These are phyloP conservation scores for Ruditapes philippinarum DNA, from an alignment of 1,140 invertebrate genomes.

Conservation along the genomic window DNA sequence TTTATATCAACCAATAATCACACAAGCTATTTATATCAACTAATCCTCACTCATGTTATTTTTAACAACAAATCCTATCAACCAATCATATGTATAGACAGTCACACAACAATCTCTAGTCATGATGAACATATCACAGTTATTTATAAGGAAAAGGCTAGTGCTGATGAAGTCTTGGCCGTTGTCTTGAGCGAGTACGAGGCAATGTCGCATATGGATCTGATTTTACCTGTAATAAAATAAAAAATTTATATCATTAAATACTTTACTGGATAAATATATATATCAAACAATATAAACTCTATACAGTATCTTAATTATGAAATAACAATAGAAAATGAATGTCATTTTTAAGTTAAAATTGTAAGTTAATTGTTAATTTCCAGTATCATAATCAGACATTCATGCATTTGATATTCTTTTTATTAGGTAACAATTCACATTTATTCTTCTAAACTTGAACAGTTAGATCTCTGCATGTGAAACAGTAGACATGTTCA, in stretches of 20 bases:
- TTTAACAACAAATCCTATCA: too few species aligned
- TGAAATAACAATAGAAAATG: too few species aligned
- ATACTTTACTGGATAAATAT: not conserved
- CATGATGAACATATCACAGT: conserved; percentile 57
- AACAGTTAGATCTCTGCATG: too few species aligned
- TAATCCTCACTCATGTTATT: too few species aligned
- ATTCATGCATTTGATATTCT: not conserved
- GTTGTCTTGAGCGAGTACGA: conserved; percentile 56
- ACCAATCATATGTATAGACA: too few species aligned
- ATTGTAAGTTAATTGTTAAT: not conserved
- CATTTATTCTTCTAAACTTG: too few species aligned
- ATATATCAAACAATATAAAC: not conserved
- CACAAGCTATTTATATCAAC: too few species aligned
- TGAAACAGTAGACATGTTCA: too few species aligned
- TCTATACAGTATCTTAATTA: too few species aligned
- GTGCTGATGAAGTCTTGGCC: conserved; percentile 52
- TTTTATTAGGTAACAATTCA: too few species aligned
- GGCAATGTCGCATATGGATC: conserved; percentile 61
- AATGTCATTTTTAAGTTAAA: not conserved
- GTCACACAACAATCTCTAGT: not conserved
- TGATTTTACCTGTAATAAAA: conserved; percentile 48
- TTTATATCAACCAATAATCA: too few species aligned
- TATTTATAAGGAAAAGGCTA: conserved; percentile 21
- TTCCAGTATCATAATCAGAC: not conserved
- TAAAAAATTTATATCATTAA: not conserved